Conservation (phyloP, 2,113 vertebrate genomes). For the Xyliphius kryptos region DNA sequence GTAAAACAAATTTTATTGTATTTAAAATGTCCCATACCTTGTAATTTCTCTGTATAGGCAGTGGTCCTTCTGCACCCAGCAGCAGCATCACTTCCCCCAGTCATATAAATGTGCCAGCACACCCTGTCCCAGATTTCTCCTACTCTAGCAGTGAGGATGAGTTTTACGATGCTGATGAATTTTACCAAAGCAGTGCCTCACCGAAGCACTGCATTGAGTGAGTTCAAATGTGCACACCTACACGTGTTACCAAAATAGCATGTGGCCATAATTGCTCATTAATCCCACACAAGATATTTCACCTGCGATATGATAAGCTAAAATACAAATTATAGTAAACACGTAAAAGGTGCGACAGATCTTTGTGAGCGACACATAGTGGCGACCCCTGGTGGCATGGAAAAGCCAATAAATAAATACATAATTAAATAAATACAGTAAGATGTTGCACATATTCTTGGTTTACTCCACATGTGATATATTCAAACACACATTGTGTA, state of each 20-base stretch:
- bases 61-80: slow-evolving; percentile 86
- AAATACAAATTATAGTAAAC: no score
- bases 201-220: slow-evolving; percentile 89
- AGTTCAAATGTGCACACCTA: no score
- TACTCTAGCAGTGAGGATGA: slow-evolving; percentile 98
- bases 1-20: no score
- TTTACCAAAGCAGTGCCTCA: slow-evolving; percentile 87
- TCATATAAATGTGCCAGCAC: slow-evolving; percentile 87
- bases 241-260: no score
- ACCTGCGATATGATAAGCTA: no score
- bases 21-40: no score
- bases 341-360: no score
- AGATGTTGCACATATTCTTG: not conserved
- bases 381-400: no score
- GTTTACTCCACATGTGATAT: not conserved
- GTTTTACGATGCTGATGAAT: slow-evolving; percentile 97
- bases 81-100: slow-evolving; percentile 87
- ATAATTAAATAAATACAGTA: not conserved
- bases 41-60: slow-evolving; percentile 66
- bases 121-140: slow-evolving; percentile 94
- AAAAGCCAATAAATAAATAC: not conserved
- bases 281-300: no score
- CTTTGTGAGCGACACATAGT: no score
- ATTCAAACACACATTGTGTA: not conserved
- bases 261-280: no score